Conservation (phyloP, 1,140 invertebrate species). For the Helicorthomorpha holstii region DNA sequence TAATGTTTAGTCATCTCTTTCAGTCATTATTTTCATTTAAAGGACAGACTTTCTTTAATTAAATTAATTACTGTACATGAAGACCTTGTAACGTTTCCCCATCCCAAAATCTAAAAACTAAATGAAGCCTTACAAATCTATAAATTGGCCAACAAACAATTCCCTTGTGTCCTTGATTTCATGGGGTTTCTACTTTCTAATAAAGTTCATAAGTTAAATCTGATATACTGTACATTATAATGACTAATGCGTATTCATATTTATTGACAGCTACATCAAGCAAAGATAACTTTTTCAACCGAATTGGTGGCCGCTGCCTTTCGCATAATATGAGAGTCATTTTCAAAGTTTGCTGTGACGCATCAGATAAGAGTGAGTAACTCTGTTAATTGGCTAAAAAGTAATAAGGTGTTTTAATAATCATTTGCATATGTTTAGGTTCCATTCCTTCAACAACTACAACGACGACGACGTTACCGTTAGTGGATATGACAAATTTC, state of each 20-base stretch:
- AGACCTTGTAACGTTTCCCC: too few relatives aligned
- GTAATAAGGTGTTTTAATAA: constrained; percentile 2
- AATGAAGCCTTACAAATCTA: too few relatives aligned
- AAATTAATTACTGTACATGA: too few relatives aligned
- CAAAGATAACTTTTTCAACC: constrained; percentile 71
- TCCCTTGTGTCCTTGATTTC: too few relatives aligned
- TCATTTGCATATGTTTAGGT: constrained; percentile 10
- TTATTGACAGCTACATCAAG: constrained; percentile 54
- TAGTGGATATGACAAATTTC: not conserved
- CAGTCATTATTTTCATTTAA: too few relatives aligned
- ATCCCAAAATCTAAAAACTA: too few relatives aligned
- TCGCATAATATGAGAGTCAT: constrained; percentile 91
- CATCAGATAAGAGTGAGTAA: constrained; percentile 12
- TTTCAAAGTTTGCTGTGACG: constrained; percentile 77
- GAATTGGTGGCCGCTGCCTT: constrained; percentile 73
- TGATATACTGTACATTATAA: not conserved
- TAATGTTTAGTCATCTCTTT: too few relatives aligned
- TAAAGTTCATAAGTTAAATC: too few relatives aligned
- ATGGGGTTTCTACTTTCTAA: too few relatives aligned
- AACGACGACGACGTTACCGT: not conserved
- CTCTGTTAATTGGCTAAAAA: not conserved
- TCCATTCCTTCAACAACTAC: not conserved
- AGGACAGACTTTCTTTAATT: too few relatives aligned
- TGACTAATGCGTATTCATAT: not conserved
- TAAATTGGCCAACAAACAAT: too few relatives aligned